Evolutionary conservation across 2,888 invertebrate species (phyloP), one percentile per base, ranked within the genome.

Genomic region (Galerucella calmariensis): DNA sequence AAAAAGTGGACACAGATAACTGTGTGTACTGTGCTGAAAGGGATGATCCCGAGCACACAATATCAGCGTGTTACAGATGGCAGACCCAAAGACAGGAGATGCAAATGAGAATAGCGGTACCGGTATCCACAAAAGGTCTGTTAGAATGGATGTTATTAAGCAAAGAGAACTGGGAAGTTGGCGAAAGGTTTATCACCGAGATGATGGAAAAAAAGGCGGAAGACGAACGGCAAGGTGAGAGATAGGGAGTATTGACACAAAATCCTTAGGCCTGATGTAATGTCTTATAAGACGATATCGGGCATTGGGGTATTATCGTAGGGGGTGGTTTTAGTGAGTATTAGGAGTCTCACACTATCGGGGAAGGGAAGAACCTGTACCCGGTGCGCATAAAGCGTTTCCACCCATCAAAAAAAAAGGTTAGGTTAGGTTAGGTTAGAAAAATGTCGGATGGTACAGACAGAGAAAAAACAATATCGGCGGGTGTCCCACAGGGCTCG

Each of bases 401-500:
- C 46, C 46, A 46, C 46, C 35, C 6, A 27, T 4, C n/a, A 41
- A 8, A 41, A 41, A 41, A 41, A 41, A 41, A 14, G 53, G 53
- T 53, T 53, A 53, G 53, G 53, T 53, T 53, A 53, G 53, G 12
- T 53, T 53, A 62, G 27, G 62, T 61, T 24, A 61, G 10, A 20
- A 44, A 14, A 14, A 41, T 77, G 5, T 6, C 14, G 12, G 61
- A 59, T 1, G 56, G 27, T 10, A 16, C 12, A 27, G 46, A 66
- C 4, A 16, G 16, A 1, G 41, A 35, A 27, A 63, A 46, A 51
- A 35, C 10, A 10, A 10, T 65, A 5, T 61, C 12, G 11, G 46
- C 51, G 2, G 78, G 78, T 6, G 74, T 75, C 1, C 73, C 70
- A 11, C 77, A 77, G 63, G 74, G 73, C 4, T 77, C 70, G 0